A percentile compares a stretch with the other conserved stretches of the same genome.
These are phyloP conservation scores for Petrocephalus sullivani DNA, from an alignment of 2,797 vertebrate species.

Conservation along the genomic window DNA sequence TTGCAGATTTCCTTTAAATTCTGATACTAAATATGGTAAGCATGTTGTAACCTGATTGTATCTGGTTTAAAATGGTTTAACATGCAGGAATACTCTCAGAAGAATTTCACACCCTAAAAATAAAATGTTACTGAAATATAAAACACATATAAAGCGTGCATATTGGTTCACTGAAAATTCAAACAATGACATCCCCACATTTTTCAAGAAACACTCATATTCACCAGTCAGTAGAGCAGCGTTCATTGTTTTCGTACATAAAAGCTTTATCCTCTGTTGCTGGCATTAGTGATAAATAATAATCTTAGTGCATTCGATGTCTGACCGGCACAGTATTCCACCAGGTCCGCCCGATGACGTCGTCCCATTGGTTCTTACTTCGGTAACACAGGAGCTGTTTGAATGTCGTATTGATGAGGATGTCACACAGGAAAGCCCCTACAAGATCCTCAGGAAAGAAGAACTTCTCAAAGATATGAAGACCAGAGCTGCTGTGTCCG, in stretches of 20 bases:
- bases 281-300: not conserved
- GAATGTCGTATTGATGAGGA: conserved; percentile 70
- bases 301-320: not conserved
- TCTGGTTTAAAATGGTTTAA: not conserved
- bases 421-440: conserved; percentile 67
- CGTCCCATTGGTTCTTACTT: conserved; percentile 80
- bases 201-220: conserved; percentile 54
- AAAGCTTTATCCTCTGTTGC: not conserved
- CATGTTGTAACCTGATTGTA: not conserved
- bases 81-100: not conserved
- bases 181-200: conserved; percentile 50
- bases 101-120: not conserved
- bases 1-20: not conserved
- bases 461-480: conserved; percentile 77
- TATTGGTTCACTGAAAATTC: conserved; percentile 1
- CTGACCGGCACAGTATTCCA: not conserved
- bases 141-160: not conserved
- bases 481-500: conserved; percentile 76
- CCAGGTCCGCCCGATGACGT: conserved; percentile 75
- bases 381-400: conserved; percentile 84
- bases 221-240: conserved; percentile 37
- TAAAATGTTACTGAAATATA: not conserved
- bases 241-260: not conserved
- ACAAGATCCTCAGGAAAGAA: conserved; percentile 81
- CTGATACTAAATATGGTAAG: not conserved